phyloP scores from a whole-genome alignment of 2,888 invertebrate species.

The Himalopsyche tibetana region DNA sequence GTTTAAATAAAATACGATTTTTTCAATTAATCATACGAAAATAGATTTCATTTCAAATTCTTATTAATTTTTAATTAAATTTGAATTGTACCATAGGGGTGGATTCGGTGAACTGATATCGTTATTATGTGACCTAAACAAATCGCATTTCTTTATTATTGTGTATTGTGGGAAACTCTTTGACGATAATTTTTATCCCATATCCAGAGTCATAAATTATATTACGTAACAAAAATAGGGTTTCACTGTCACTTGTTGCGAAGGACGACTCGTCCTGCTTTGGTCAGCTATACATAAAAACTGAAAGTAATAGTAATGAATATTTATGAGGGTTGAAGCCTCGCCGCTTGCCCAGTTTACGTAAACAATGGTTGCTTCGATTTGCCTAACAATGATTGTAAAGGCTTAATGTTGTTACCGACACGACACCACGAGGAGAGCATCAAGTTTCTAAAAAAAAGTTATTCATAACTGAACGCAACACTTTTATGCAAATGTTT shows the following conservation, averaged over 20 bases:
- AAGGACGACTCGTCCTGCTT: slow-evolving; percentile 51
- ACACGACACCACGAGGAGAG: neutral
- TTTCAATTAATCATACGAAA: no score
- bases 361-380: slow-evolving; percentile 60
- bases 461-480: slow-evolving; percentile 9
- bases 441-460: neutral
- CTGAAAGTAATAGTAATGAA: slow-evolving; percentile 61
- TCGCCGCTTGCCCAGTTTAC: slow-evolving; percentile 51
- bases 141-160: neutral
- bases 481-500: slow-evolving; percentile 6
- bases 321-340: slow-evolving; percentile 62
- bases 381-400: slow-evolving; percentile 60
- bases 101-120: neutral
- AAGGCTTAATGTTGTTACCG: slow-evolving; percentile 50
- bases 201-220: slow-evolving; percentile 52
- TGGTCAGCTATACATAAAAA: slow-evolving; percentile 63
- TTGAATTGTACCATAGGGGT: slow-evolving; percentile 28
- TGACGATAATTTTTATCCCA: slow-evolving; percentile 35
- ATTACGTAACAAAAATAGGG: slow-evolving; percentile 44
- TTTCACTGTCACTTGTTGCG: slow-evolving; percentile 50
- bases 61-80: neutral
- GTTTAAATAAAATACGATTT: no score
- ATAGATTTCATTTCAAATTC: no score
- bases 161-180: slow-evolving; percentile 24
- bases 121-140: neutral